A percentile compares a stretch with the other conserved stretches of the same genome.
Evolutionary conservation across 53 echinoderm and acorn worm genomes (phyloP).

Genomic region (Holothuria scabra): DNA sequence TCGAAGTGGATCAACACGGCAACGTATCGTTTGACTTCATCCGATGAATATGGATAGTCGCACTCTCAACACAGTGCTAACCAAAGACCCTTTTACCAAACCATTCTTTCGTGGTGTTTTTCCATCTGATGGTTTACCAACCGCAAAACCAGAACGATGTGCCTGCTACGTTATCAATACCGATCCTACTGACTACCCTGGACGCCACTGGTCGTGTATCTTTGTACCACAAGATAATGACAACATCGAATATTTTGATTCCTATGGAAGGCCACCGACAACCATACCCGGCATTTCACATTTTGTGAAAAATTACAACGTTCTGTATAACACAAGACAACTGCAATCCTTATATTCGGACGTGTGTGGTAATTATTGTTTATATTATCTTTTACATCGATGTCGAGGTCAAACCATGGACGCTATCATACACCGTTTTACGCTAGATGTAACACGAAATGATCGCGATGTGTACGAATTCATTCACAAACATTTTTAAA

Average conservation of each 20-base stretch:
- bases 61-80: background rate
- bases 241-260: constrained; percentile 21
- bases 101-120: background rate
- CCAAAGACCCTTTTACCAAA: background rate
- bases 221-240: background rate
- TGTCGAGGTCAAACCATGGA: constrained; percentile 16
- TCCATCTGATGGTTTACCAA: constrained; percentile 2
- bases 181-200: background rate
- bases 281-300: background rate
- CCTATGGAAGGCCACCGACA: constrained; percentile 19
- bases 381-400: constrained; percentile 37
- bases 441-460: background rate
- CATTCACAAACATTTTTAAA: too few species aligned
- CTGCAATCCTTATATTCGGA: background rate
- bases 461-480: constrained; percentile 25
- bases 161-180: constrained; percentile 13
- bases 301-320: background rate
- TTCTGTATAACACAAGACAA: background rate
- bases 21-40: constrained; percentile 47
- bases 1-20: constrained; percentile 39
- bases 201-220: constrained; percentile 18
- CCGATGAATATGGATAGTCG: background rate
- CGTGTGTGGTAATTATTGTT: background rate
- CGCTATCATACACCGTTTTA: background rate
- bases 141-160: background rate